Base-by-base conservation (phyloP, 2,797 vertebrate species). In the Scyliorhinus canicula region DNA sequence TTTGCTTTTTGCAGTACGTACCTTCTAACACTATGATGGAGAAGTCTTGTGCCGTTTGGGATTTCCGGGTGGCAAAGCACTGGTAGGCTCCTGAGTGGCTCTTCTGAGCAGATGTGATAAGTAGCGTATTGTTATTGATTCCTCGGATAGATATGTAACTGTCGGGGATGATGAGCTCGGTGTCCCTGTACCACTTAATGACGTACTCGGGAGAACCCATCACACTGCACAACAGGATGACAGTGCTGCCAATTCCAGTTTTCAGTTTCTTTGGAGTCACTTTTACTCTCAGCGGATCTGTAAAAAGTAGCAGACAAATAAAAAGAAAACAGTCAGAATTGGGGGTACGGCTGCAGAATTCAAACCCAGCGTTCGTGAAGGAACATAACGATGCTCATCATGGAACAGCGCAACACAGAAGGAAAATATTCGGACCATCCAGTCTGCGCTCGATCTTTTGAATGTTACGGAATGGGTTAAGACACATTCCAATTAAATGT, bases 211-310 rank as follows among this genome's bases (percentile, higher is more conserved):
- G 99, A 26, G 99, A 99, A 95, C 99, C 99, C 90, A 98, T 98
- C 94, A 99, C 98, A 12, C 98, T 97, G 88, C 99, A 99, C 44
- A 99, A 99, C 69, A 99, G 98, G 97, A 99, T 99, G 96, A 99
- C 99, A 0, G 99, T 99, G 96, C 99, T 99, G 97, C 99, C 99
- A 84, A 99, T 99, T 95, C 99, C 99, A 0, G 99, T 99, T 97
- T 99, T 99, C 96, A 99, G 97, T 97, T 99, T 99, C 97, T 99
- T 99, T 96, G 99, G 99, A 96, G 99, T 99, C 96, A 99, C 97
- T 95, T 98, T 99, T 96, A 99, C 99, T 35, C 98, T 98, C 96
- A 99, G 97, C 85, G 99, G 98, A 96, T 99, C 99, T 99, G 96
- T 65, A 93, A 24, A n/a, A 95, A 14, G 95, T 35, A 26, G 12